A percentile compares a stretch with the other conserved stretches of the same genome.
phyloP scores from a whole-genome alignment of 2,888 invertebrate species.

The Lithosia quadra region DNA sequence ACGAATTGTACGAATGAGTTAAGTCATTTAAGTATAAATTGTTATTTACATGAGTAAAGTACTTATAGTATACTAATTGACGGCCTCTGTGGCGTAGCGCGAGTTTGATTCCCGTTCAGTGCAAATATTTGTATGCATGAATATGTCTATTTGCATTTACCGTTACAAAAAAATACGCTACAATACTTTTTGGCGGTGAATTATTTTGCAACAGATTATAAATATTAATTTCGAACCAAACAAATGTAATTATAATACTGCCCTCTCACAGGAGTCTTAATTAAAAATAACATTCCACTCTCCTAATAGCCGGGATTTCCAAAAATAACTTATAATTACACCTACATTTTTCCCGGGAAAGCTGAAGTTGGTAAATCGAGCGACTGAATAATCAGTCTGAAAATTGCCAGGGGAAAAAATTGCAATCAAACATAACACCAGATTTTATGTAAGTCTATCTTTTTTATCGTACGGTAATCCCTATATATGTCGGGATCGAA shows the following conservation, averaged over 20 bases:
- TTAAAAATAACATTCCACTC: conserved; percentile 3
- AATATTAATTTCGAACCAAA: background rate
- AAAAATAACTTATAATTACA: conserved; percentile 18
- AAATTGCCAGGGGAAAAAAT: conserved; percentile 1
- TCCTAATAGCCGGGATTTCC: conserved; percentile 6
- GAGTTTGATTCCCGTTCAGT: too few species aligned
- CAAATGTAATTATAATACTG: background rate
- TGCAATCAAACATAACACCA: background rate
- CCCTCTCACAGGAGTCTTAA: background rate
- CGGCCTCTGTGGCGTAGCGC: too few species aligned
- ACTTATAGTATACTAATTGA: too few species aligned
- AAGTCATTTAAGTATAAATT: too few species aligned
- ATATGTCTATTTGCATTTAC: too few species aligned
- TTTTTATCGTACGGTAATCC: too few species aligned
- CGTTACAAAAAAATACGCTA: too few species aligned
- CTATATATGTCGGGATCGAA: too few species aligned
- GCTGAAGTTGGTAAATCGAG: conserved; percentile 15
- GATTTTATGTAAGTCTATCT: too few species aligned
- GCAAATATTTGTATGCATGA: too few species aligned
- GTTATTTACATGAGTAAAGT: too few species aligned
- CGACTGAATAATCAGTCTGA: conserved; percentile 40
- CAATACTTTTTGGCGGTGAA: background rate
- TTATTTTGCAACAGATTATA: background rate
- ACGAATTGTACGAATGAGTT: too few species aligned
- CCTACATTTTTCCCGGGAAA: background rate